Evolutionary conservation across 2,888 invertebrate genomes (phyloP), one percentile per base, ranked within the genome.

Genomic region (Aquatica leii): DNA sequence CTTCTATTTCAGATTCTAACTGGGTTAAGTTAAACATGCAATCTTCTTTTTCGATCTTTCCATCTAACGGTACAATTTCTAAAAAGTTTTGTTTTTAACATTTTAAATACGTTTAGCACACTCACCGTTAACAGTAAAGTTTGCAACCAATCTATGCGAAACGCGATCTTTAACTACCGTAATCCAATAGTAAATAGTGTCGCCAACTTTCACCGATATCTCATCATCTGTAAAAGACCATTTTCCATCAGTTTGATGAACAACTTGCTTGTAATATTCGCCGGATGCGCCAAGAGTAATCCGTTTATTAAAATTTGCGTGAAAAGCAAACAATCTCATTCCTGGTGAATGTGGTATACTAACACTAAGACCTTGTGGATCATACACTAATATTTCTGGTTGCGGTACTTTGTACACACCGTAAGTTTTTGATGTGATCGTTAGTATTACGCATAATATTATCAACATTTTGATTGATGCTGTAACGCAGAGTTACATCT

Each of bases 261-360:
- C 9, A 1, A 46, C 15, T 8, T 12, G 34, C 20, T 15, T 20
- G 12, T 37, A 54, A 41, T 11, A 17, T 3, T 20, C 20, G 3
- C 35, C 53, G 11, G 17, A 8, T 11, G 37, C 6, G 4, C 8
- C 14, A 18, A 14, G 35, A 1, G 9, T 34, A 12, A 34, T 34
- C 12, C 35, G 35, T 35, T 37, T 34, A 34, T 34, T 34, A 11
- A 52, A 15, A 18, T 18, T 52, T 14, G 15, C 35, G n/a, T 52
- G 52, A 35, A 52, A 52, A n/a, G 8, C 31, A 34, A 52, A 34
- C 15, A 34, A n/a, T 14, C 34, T 12, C 9, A 52, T 52, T 11
- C 81, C 83, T 1, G 71, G 60, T 62, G 74, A 75, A 58, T 82
- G 80, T 14, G 82, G 81, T 65, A 83, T 81, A 37, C 80, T 80